Evolutionary conservation across 2,888 invertebrate species (phyloP), one percentile per base, ranked within the genome.

Genomic region (Drosophila mercatorum): DNA sequence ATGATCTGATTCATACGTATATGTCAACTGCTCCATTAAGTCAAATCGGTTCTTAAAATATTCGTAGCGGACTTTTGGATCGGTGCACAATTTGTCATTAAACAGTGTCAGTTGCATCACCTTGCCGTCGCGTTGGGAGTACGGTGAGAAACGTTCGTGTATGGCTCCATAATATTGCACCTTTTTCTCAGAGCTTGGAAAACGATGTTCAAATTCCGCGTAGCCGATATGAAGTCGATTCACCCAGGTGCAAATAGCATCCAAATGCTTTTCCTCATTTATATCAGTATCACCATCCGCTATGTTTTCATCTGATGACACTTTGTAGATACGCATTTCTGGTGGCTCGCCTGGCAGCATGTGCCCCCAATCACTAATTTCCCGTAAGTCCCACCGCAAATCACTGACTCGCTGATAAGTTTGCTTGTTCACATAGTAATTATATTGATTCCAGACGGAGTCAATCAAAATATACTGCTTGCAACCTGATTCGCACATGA

Each of bases 381-480:
- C 94, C 0, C 91, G 90, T 0, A 97, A 92, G 78, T 96, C 95
- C 93, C 95, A 97, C 72, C 93, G 94, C 5, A 96, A 88, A 0
- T 93, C 91, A 8, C 91, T 92, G 2, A 95, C 93, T 11, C 89
- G 76, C 62, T 94, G 93, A 57, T 87, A 90, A 6, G 93, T 93
- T 92, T 96, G 96, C 83, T 95, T 92, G 84, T 96, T 96, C 0
- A 95, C 95, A 94, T 96, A 97, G 92, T 97, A 98, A 93, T 98
- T 98, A 58, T 94, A 93, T 88, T 97, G 93, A 87, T 98, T 97
- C 95, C 98, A 98, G 58, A 98, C 93, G 78, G 96, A 96, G 89
- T 98, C 97, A 5, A 98, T 94, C 1, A 96, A 95, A 38, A 96
- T 94, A 86, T 97, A 98, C 69, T 95, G 94, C 3, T 93, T 92